Conservation (phyloP, 2,888 invertebrate species). For the Tanypteryx hageni region DNA sequence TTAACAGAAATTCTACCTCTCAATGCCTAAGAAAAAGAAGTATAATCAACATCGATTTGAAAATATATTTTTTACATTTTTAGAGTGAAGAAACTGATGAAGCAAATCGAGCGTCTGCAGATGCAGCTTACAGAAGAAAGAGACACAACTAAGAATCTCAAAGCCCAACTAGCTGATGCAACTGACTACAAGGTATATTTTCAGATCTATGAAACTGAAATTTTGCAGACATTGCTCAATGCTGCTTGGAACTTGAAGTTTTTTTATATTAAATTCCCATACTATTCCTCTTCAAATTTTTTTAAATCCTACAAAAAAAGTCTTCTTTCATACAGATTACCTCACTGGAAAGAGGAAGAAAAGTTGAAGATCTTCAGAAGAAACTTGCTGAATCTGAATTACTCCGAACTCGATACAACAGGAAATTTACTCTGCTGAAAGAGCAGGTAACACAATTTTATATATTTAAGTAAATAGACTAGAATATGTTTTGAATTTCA, state of each 20-base stretch:
- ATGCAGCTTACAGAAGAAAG: slow-evolving; percentile 89
- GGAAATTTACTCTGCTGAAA: slow-evolving; percentile 84
- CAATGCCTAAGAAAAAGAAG: no score
- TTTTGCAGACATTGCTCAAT: not conserved
- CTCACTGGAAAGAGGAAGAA: slow-evolving; percentile 88
- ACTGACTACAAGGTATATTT: slow-evolving; percentile 87
- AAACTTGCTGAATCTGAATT: slow-evolving; percentile 89
- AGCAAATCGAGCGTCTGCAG: slow-evolving; percentile 89
- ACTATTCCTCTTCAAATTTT: not conserved
- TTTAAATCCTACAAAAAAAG: not conserved
- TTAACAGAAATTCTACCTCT: no score
- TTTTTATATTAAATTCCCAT: not conserved
- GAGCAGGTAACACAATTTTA: slow-evolving; percentile 77
- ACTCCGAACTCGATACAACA: slow-evolving; percentile 84
- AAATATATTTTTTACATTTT: not conserved
- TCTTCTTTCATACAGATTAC: slow-evolving; percentile 80
- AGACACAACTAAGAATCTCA: slow-evolving; percentile 88
- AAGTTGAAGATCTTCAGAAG: slow-evolving; percentile 89
- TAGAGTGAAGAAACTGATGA: slow-evolving; percentile 87
- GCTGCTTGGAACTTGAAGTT: not conserved
- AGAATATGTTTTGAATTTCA: not conserved
- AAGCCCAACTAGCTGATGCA: slow-evolving; percentile 89
- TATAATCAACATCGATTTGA: no score
- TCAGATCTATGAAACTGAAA: not conserved
- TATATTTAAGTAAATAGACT: not conserved